A percentile compares a stretch with the other conserved stretches of the same genome.
These are phyloP conservation scores for Gonioctena quinquepunctata DNA, from an alignment of 1,140 invertebrate species.

Conservation along the genomic window DNA sequence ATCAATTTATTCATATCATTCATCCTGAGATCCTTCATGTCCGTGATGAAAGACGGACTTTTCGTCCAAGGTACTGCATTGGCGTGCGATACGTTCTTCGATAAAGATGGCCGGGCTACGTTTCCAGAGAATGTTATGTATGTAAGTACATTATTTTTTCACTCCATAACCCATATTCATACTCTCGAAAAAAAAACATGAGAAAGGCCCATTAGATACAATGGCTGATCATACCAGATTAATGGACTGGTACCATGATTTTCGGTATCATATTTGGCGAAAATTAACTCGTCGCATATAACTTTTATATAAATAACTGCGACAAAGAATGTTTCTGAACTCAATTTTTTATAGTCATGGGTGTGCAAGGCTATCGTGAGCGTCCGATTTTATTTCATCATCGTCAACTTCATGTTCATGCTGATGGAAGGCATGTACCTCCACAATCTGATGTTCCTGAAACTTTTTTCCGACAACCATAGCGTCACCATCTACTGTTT, in stretches of 20 bases:
- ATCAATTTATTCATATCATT: slow-evolving; percentile 72
- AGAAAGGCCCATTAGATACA: too few species aligned
- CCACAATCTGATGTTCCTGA: slow-evolving; percentile 76
- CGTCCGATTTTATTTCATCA: slow-evolving; percentile 72
- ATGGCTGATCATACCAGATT: too few species aligned
- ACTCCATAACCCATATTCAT: too few species aligned
- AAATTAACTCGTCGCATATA: too few species aligned
- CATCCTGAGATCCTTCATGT: slow-evolving; percentile 65
- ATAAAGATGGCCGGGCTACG: slow-evolving; percentile 30
- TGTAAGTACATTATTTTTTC: too few species aligned
- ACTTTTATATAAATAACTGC: too few species aligned
- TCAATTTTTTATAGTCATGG: slow-evolving; percentile 68
- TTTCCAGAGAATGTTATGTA: slow-evolving; percentile 61
- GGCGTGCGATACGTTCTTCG: slow-evolving; percentile 40
- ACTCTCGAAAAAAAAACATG: slow-evolving; percentile 50
- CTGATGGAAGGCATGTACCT: slow-evolving; percentile 83
- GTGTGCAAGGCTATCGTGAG: slow-evolving; percentile 72
- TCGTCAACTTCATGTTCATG: slow-evolving; percentile 82
- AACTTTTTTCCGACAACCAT: slow-evolving; percentile 71
- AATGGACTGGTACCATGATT: too few species aligned
- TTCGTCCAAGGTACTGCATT: slow-evolving; percentile 63
- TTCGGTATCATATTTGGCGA: too few species aligned
- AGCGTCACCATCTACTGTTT: slow-evolving; percentile 70
- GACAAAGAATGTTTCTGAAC: too few species aligned
- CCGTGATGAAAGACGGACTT: slow-evolving; percentile 63